Conservation (phyloP, 2,113 vertebrate genomes). For the Kryptolebias marmoratus region DNA sequence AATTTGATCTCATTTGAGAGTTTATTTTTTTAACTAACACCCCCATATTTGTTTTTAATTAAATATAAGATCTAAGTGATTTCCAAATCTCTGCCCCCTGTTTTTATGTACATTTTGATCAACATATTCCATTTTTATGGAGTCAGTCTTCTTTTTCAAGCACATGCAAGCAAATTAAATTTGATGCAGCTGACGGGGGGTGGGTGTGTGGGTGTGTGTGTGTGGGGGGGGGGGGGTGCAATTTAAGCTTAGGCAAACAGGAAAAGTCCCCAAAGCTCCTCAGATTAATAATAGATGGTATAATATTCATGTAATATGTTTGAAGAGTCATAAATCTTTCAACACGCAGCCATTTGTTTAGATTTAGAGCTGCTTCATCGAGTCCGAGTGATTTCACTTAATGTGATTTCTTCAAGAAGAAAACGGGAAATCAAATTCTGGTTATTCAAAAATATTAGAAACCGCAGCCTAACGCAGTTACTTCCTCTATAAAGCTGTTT, state of each 20-base stretch:
- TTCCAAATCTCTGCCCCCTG: too few species aligned
- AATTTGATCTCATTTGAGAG: background rate
- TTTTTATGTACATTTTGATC: background rate
- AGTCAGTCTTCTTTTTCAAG: too few species aligned
- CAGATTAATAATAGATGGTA: conserved; percentile 60
- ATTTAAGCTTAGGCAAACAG: background rate
- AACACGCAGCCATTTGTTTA: conserved; percentile 27
- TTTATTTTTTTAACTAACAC: background rate
- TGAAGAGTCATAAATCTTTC: conserved; percentile 59
- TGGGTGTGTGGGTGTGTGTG: background rate
- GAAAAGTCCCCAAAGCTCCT: conserved; percentile 21
- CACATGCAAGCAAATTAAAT: background rate
- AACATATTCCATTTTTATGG: background rate
- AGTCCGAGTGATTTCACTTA: background rate
- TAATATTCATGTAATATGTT: conserved; percentile 51
- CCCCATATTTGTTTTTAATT: background rate
- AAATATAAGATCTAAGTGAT: background rate
- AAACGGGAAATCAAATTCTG: background rate
- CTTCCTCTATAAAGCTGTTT: background rate
- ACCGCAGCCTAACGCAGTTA: background rate
- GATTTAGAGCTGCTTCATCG: conserved; percentile 17
- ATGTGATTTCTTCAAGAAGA: conserved; percentile 4
- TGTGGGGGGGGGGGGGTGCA: background rate
- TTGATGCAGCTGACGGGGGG: background rate
- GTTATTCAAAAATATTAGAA: background rate